These are phyloP conservation scores for Cladopsammia gracilis DNA, from an alignment of 64 coral and sea anemone genomes.

Conservation along the genomic window DNA sequence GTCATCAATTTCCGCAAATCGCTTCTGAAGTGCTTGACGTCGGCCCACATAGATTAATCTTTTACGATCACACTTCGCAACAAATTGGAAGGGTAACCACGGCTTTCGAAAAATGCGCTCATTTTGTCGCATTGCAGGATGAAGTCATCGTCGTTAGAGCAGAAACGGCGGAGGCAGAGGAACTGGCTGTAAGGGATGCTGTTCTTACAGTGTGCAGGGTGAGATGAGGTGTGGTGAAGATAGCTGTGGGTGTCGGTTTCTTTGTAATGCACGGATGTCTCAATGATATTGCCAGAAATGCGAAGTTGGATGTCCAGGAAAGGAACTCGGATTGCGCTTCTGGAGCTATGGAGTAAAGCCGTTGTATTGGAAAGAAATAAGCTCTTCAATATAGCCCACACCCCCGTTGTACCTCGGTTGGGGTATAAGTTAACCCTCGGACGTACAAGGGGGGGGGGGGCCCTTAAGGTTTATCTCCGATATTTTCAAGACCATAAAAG, in stretches of 20 bases:
- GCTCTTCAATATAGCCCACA: constrained; percentile 22
- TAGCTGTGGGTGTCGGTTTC: constrained; percentile 34
- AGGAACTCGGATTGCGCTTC: background rate
- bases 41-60: background rate
- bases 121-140: background rate
- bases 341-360: background rate
- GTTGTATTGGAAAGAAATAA: background rate
- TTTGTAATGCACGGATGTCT: background rate
- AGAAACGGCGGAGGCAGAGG: background rate
- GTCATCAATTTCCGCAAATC: too few relatives aligned
- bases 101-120: background rate
- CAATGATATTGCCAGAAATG: background rate
- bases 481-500: too few relatives aligned
- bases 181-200: constrained; percentile 30
- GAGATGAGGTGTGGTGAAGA: constrained; percentile 4
- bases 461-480: too few relatives aligned
- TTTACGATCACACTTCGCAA: background rate
- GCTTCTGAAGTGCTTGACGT: background rate
- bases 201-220: constrained; percentile 5
- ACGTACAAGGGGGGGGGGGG: too few relatives aligned
- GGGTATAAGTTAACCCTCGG: too few relatives aligned
- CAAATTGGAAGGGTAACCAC: background rate
- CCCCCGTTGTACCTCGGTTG: too few relatives aligned
- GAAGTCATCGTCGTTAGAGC: constrained; percentile 1
- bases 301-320: background rate